Conservation (phyloP, 2,888 invertebrate species). For the Orchesella flavescens region DNA sequence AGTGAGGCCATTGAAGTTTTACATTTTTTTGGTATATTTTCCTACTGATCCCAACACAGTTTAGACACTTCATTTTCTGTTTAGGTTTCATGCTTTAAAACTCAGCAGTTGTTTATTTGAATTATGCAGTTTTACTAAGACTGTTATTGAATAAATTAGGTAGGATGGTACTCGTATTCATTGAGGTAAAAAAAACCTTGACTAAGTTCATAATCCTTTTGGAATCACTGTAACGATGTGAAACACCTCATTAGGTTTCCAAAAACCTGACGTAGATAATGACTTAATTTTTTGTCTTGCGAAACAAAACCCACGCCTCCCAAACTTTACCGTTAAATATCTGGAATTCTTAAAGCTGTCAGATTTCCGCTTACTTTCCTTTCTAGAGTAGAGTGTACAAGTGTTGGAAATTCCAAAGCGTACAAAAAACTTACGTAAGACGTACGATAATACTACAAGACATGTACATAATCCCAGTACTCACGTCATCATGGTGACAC, state of each 20-base stretch:
- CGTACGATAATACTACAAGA: not conserved
- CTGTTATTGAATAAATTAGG: no score
- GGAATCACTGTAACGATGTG: not conserved
- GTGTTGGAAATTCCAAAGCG: not conserved
- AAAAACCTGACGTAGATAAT: conserved; percentile 49
- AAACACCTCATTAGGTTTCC: not conserved
- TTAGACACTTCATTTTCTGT: no score
- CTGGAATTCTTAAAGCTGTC: conserved; percentile 14
- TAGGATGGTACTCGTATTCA: no score
- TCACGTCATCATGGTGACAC: conserved; percentile 15
- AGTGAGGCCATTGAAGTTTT: no score
- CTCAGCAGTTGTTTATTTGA: no score
- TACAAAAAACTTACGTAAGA: not conserved
- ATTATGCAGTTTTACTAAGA: no score
- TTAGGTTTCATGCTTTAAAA: no score
- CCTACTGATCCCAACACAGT: no score
- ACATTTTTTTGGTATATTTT: no score
- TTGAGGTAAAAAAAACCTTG: not conserved
- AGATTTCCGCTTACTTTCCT: not conserved
- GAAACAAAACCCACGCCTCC: not conserved
- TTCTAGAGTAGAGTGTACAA: not conserved
- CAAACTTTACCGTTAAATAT: not conserved
- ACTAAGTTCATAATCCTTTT: not conserved
- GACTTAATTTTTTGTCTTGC: conserved; percentile 51
- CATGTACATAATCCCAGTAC: no score